A percentile compares a stretch with the other conserved stretches of the same genome.
These are phyloP conservation scores for Corythornis cristatus DNA, from an alignment of 2,113 vertebrate genomes.

Conservation along the genomic window DNA sequence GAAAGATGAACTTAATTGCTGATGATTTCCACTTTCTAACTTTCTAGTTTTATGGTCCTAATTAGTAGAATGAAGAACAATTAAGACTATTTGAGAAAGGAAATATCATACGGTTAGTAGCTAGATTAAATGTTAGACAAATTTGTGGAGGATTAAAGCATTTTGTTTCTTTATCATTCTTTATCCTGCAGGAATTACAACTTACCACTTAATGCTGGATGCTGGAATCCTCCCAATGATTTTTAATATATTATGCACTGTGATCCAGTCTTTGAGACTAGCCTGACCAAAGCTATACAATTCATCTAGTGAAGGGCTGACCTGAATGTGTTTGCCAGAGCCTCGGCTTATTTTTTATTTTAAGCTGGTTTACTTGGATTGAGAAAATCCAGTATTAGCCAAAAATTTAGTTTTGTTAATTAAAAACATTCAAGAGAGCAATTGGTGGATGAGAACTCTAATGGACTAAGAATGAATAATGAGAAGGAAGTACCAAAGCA, in stretches of 20 bases:
- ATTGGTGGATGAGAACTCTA: neutral
- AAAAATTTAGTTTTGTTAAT: conserved; percentile 60
- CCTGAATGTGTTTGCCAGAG: conserved; percentile 41
- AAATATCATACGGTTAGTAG: conserved; percentile 59
- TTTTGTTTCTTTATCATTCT: conserved; percentile 71
- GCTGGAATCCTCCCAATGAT: conserved; percentile 58
- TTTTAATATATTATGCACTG: conserved; percentile 62
- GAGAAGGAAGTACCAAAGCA: neutral
- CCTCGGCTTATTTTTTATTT: conserved; percentile 40
- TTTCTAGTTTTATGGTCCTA: neutral
- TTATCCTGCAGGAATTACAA: conserved; percentile 71
- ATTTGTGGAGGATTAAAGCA: conserved; percentile 66
- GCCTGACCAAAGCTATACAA: conserved; percentile 41
- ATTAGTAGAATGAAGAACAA: conserved; percentile 62
- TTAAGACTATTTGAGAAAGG: conserved; percentile 37
- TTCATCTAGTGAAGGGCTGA: conserved; percentile 38
- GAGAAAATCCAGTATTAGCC: conserved; percentile 59
- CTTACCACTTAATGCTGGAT: conserved; percentile 55
- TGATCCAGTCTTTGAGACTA: conserved; percentile 41
- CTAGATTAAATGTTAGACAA: conserved; percentile 64
- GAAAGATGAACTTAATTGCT: neutral
- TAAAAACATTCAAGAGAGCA: conserved; percentile 46
- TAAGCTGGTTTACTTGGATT: conserved; percentile 68
- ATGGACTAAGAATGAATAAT: neutral
- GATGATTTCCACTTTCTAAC: neutral